Evolutionary conservation across 2,888 invertebrate genomes (phyloP), one percentile per base, ranked within the genome.

Genomic region (Caenorhabditis sp.): DNA sequence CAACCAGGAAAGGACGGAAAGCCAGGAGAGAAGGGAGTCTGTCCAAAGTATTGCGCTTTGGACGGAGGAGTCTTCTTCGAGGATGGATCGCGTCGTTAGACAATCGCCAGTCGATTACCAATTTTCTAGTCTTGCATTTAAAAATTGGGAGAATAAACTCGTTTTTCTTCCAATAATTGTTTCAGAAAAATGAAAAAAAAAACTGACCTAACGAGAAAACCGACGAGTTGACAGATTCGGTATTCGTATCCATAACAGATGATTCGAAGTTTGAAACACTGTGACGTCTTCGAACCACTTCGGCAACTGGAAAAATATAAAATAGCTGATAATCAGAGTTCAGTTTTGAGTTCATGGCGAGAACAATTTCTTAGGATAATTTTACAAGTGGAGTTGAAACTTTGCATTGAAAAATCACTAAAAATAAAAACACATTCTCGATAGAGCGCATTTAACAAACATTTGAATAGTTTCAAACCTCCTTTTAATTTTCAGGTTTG

Each of bases 21-120:
- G 43, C 68, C 58, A 43, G 73, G 73, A 73, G 73, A 73, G 73
- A 68, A 69, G 63, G 73, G 73, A 66, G 66, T 73, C 59, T 73
- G 73, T 66, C 73, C 73, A 59, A 73, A 73, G 66, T 73, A 73
- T 59, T 73, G 73, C 25, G 73, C 73, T 54, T 62, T 69, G 59
- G 73, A 73, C 54, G 73, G 73, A 54, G 72, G 72, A 65, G 72
- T 73, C 68, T 73, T 73, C 72, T 73, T 73, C 72, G 72, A 73
- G 63, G 69, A 74, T 38, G 73, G 73, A 66, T 67, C 66, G 60
- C 65, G 73, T 27, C 73, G 73, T 69, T 69, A 68, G 68, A 26
- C 43, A 3, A 59, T n/a, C 14, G 14, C 7, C 31, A 31, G 31
- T 31, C 31, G 31, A 31, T 31, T 31, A 31, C 12, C 43, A 43